phyloP scores from a whole-genome alignment of 1,140 invertebrate species.

The Drosophila repleta region DNA sequence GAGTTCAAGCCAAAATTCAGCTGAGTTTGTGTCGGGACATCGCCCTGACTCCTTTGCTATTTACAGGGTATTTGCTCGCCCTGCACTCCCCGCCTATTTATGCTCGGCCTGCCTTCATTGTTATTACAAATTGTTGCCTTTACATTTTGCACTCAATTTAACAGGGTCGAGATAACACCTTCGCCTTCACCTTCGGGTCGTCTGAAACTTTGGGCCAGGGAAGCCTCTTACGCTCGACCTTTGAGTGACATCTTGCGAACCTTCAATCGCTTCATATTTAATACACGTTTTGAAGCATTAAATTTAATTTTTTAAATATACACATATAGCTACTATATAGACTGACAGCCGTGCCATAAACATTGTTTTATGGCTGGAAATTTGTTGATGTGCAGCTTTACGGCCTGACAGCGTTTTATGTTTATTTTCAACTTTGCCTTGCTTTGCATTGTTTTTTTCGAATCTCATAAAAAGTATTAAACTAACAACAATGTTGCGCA shows the following conservation, averaged over 20 bases:
- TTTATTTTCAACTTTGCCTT: background rate
- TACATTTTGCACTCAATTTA: conserved; percentile 66
- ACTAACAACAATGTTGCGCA: too few relatives aligned
- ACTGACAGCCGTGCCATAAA: conserved; percentile 34
- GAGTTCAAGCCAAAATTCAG: too few relatives aligned
- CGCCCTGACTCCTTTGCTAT: background rate
- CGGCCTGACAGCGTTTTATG: conserved; percentile 43
- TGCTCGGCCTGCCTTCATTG: conserved; percentile 11
- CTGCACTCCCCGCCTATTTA: background rate
- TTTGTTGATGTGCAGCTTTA: conserved; percentile 25
- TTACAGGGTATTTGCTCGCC: background rate
- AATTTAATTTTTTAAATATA: conserved; percentile 36
- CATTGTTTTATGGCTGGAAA: conserved; percentile 25
- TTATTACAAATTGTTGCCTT: conserved; percentile 36
- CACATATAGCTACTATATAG: conserved; percentile 16
- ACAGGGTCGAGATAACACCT: conserved; percentile 39
- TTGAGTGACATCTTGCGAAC: conserved; percentile 6
- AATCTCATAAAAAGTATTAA: background rate
- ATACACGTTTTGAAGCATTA: conserved; percentile 35
- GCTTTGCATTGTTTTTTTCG: conserved; percentile 8
- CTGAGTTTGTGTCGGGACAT: too few relatives aligned
- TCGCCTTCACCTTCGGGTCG: too few relatives aligned
- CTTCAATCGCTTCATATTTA: conserved; percentile 18
- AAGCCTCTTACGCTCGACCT: background rate
- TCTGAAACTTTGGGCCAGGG: conserved; percentile 3